A percentile compares a stretch with the other conserved stretches of the same genome.
Evolutionary conservation across 2,888 invertebrate genomes (phyloP).

Genomic region (Drosophila neutralis): DNA sequence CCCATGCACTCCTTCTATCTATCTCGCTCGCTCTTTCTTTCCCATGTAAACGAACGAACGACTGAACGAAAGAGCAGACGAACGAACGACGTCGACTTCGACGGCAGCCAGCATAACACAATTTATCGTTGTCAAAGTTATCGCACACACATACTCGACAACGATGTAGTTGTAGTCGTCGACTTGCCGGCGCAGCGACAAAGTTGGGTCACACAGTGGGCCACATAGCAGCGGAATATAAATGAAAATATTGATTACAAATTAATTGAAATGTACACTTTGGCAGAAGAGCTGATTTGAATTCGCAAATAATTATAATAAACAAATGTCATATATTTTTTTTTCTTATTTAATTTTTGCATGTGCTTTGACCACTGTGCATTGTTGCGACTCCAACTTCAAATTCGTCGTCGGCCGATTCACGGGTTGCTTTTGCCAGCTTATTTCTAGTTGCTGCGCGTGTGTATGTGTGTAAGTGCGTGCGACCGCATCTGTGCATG

Average conservation of each 20-base stretch:
- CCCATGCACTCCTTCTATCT: constrained; percentile 8
- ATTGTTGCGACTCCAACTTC: constrained; percentile 33
- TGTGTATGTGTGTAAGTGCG: constrained; percentile 1
- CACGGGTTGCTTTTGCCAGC: constrained; percentile 54
- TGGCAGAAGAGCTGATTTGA: background rate
- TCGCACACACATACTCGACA: constrained; percentile 36
- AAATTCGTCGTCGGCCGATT: constrained; percentile 44
- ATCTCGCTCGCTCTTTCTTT: constrained; percentile 8
- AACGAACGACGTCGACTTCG: constrained; percentile 24
- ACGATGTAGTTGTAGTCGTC: constrained; percentile 39
- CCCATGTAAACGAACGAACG: constrained; percentile 1
- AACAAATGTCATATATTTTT: background rate
- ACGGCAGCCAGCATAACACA: constrained; percentile 53
- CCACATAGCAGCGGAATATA: background rate
- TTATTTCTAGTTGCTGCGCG: constrained; percentile 51
- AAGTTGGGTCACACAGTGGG: constrained; percentile 35
- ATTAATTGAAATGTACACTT: background rate
- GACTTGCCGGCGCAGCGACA: constrained; percentile 28
- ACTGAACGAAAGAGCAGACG: constrained; percentile 13
- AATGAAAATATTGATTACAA: background rate
- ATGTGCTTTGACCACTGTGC: constrained; percentile 36
- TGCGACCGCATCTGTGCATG: constrained; percentile 3
- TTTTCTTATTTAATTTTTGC: background rate
- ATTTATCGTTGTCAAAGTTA: constrained; percentile 72
- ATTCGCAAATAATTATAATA: background rate